Evolutionary conservation across 2,797 vertebrate genomes (phyloP).

Genomic region (Heteromormyrus szaboi): DNA sequence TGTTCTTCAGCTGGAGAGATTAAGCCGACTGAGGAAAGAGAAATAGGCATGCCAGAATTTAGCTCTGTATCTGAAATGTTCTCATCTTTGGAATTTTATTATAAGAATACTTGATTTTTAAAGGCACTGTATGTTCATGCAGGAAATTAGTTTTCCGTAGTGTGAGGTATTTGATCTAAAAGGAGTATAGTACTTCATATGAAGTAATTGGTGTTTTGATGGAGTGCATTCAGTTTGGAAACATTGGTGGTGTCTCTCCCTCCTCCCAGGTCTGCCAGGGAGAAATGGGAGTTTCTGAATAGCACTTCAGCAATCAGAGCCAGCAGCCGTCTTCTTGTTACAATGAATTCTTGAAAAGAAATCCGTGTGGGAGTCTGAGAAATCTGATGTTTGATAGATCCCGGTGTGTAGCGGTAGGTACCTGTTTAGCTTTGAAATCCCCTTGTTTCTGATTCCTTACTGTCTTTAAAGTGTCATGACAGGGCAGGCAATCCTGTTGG

Average conservation of each 20-base stretch:
- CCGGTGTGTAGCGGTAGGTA: background rate
- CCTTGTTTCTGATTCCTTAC: background rate
- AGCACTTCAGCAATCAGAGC: background rate
- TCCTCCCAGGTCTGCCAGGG: background rate
- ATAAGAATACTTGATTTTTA: conserved; percentile 1
- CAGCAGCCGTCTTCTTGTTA: background rate
- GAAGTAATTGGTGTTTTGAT: conserved; percentile 10
- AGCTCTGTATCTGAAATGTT: background rate
- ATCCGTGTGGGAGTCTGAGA: background rate
- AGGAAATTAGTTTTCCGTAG: conserved; percentile 9
- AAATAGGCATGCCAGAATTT: background rate
- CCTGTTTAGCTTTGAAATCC: background rate
- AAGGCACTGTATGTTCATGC: background rate
- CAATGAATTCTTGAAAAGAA: background rate
- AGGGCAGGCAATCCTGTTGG: background rate
- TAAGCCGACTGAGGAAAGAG: background rate
- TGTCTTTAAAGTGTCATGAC: background rate
- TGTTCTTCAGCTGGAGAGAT: background rate
- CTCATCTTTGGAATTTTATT: background rate
- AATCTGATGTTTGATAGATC: background rate
- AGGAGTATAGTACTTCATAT: background rate
- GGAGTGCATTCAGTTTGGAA: background rate
- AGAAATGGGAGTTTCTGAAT: background rate
- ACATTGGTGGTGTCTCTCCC: background rate
- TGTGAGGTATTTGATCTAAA: conserved; percentile 17